Evolutionary conservation across 2,888 invertebrate genomes (phyloP).

Genomic region (Zaprionus lineosus): DNA sequence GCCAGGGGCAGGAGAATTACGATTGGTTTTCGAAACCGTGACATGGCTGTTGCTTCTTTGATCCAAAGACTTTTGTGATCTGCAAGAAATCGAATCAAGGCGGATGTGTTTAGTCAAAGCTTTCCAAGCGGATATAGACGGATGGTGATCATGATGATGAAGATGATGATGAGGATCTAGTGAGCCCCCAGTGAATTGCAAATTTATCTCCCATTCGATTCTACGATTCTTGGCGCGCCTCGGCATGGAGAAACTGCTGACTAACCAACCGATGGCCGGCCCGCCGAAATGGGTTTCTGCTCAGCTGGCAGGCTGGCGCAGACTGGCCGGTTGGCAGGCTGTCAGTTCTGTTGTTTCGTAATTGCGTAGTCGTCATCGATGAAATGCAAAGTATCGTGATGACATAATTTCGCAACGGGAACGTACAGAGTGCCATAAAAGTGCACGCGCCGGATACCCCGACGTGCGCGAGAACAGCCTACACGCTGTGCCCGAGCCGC

Average conservation of each 20-base stretch:
- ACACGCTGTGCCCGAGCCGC: conserved; percentile 35
- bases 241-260: conserved; percentile 30
- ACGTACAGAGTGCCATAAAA: conserved; percentile 59
- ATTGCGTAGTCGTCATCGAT: conserved; percentile 28
- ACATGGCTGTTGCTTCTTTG: conserved; percentile 37
- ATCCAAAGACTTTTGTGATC: conserved; percentile 13
- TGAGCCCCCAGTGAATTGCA: no score
- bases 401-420: conserved; percentile 57
- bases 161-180: no score
- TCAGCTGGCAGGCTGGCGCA: conserved; percentile 32
- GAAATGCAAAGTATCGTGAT: conserved; percentile 59
- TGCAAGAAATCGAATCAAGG: no score
- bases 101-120: no score
- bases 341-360: not conserved
- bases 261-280: no score
- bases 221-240: no score
- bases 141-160: no score
- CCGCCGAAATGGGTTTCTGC: no score
- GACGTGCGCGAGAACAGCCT: conserved; percentile 32
- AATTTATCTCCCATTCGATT: no score
- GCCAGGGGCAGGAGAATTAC: conserved; percentile 56
- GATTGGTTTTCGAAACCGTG: conserved; percentile 60
- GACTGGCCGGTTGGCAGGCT: conserved; percentile 8
- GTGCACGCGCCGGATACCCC: conserved; percentile 49
- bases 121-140: no score